These are phyloP conservation scores for Lithobates sylvaticus DNA, from an alignment of 2,797 vertebrate species.

Conservation along the genomic window DNA sequence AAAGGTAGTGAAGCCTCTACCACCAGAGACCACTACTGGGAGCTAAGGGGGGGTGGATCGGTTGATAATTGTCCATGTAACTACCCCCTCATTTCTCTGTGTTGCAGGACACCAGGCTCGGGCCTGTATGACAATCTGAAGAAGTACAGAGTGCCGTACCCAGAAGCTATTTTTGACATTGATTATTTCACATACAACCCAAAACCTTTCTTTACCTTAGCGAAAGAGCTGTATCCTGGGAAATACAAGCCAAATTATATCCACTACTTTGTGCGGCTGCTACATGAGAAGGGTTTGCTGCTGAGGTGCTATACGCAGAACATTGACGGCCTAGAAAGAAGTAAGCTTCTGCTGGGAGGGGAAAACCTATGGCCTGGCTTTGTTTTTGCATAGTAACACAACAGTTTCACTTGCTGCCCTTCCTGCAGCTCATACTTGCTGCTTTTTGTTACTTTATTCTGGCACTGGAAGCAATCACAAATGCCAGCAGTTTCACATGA, in stretches of 20 bases:
- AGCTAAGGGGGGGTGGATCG: no score
- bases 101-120: conserved; percentile 79
- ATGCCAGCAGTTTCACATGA: no score
- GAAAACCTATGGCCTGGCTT: no score
- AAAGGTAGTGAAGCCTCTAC: no score
- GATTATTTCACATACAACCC: conserved; percentile 81
- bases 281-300: conserved; percentile 83
- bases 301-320: conserved; percentile 78
- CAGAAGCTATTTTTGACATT: conserved; percentile 82
- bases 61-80: no score
- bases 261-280: conserved; percentile 79
- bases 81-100: no score
- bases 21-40: no score
- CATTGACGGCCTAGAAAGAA: conserved; percentile 83
- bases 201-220: conserved; percentile 69
- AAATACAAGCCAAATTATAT: conserved; percentile 76
- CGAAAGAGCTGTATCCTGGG: conserved; percentile 80
- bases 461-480: no score
- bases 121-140: conserved; percentile 81
- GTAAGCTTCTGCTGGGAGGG: conserved; percentile 66
- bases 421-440: no score
- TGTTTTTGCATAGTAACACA: no score
- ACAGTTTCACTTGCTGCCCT: no score
- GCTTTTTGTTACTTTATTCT: no score
- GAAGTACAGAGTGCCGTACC: conserved; percentile 80